phyloP scores from a whole-genome alignment of 1,140 invertebrate species.

The Apis dorsata region DNA sequence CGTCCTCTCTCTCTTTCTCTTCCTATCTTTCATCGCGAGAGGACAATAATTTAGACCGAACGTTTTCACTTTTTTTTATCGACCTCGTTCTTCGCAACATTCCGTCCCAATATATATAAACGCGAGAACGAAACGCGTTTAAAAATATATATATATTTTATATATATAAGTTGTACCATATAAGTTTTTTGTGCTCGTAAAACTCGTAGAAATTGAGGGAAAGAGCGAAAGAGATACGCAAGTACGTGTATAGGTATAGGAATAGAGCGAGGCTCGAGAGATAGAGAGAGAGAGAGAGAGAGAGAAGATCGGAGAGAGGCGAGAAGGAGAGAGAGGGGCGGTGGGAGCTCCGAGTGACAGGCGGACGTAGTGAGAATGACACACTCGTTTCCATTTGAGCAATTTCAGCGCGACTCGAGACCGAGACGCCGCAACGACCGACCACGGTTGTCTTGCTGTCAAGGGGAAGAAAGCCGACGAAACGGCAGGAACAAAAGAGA shows the following conservation, averaged over 20 bases:
- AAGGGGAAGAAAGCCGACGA: slow-evolving; percentile 66
- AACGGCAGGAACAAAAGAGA: slow-evolving; percentile 67
- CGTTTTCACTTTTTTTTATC: slow-evolving; percentile 45
- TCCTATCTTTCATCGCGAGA: slow-evolving; percentile 61
- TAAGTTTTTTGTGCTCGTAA: no score
- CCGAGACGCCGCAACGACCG: slow-evolving; percentile 45
- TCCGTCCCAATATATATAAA: no score
- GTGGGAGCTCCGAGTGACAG: slow-evolving; percentile 60
- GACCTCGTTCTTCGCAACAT: no score
- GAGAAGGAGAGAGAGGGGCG: background rate
- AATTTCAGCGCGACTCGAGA: slow-evolving; percentile 69
- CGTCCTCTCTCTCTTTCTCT: slow-evolving; percentile 40
- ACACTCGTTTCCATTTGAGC: slow-evolving; percentile 72
- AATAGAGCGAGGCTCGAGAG: background rate
- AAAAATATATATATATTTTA: no score
- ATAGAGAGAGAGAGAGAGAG: background rate
- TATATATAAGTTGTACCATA: no score
- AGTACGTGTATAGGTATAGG: background rate
- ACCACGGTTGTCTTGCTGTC: slow-evolving; percentile 64
- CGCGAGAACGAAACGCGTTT: no score
- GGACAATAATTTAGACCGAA: slow-evolving; percentile 62
- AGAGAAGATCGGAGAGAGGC: no score
- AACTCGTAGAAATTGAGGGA: slow-evolving; percentile 18
- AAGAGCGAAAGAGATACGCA: slow-evolving; percentile 1
- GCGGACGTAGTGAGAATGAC: slow-evolving; percentile 70